A percentile compares a stretch with the other conserved stretches of the same genome.
phyloP scores from a whole-genome alignment of 2,113 vertebrate species.

The Ammodytes dubius region DNA sequence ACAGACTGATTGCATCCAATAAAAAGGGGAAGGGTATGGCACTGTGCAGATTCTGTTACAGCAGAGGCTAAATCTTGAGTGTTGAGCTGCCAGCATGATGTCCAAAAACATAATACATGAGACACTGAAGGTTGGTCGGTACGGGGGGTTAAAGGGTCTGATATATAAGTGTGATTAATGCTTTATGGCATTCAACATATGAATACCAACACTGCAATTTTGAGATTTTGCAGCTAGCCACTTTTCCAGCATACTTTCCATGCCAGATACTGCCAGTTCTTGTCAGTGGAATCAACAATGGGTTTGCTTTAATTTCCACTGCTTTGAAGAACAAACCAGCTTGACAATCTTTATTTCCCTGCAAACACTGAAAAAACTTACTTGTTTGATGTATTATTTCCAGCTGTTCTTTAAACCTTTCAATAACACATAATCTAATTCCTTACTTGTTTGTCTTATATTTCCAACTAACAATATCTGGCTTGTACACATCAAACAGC shows the following conservation, averaged over 20 bases:
- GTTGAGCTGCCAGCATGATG: slow-evolving; percentile 3
- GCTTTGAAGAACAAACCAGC: slow-evolving; percentile 34
- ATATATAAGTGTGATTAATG: neutral
- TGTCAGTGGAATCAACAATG: slow-evolving; percentile 6
- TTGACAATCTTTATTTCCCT: slow-evolving; percentile 12
- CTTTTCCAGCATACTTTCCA: neutral
- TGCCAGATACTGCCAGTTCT: neutral
- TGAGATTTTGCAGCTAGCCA: slow-evolving; percentile 5
- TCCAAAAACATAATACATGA: neutral
- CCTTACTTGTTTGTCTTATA: slow-evolving; percentile 1
- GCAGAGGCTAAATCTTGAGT: neutral
- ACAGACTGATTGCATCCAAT: neutral
- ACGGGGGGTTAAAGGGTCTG: neutral
- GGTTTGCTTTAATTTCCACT: slow-evolving; percentile 21
- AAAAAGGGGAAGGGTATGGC: neutral
- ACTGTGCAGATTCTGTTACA: neutral
- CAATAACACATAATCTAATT: neutral
- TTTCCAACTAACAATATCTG: slow-evolving; percentile 9
- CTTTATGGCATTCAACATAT: neutral
- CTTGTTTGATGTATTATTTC: slow-evolving; percentile 29
- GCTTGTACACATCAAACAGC: neutral
- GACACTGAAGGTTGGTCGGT: neutral
- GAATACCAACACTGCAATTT: neutral
- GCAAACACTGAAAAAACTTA: slow-evolving; percentile 4
- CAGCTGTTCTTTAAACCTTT: neutral